Evolutionary conservation across 2,113 vertebrate genomes (phyloP), one percentile per base, ranked within the genome.

Genomic region (Hemicordylus capensis): DNA sequence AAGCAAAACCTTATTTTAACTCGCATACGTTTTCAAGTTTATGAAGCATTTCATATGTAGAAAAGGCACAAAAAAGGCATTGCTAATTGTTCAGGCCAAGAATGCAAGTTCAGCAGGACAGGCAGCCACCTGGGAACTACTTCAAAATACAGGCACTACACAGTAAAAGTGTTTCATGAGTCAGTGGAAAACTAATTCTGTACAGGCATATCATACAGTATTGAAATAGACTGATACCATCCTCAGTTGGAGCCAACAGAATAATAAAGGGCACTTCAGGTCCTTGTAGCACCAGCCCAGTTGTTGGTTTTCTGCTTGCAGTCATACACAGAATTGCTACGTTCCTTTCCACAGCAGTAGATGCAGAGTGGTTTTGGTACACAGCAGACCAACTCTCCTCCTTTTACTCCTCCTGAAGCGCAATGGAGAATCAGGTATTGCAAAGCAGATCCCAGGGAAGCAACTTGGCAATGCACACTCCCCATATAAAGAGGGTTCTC

Each of bases 1-100:
- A 24, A 58, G 59, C 63, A 83, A 34, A 76, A 63, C 26, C 75
- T 85, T 77, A 24, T 56, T 69, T 66, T 73, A 80, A 64, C 26
- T 85, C 85, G 87, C 63, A 63, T 82, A 79, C 72, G 69, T 89
- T 84, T 78, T 37, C 70, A 24, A 81, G 61, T 74, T 84, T 70
- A 85, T 88, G 87, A 80, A 66, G 85, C 67, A 76, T 76, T 88
- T 80, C 87, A 34, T 56, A 73, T 20, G 26, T 61, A 85, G 76
- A 77, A 87, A 80, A 91, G 69, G 75, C 63, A 46, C 19, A 66
- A 28, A 63, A 85, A 81, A 46, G 39, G 67, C 11, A 11, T 2
- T 80, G 74, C 80, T 85, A 56, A 86, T 88, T 86, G 88, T 89
- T 85, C 59, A 76, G 85, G 44, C 26, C 7, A 37, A 70, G 80